phyloP scores from a whole-genome alignment of 2,888 invertebrate genomes.

The Pediacus dermestoides region DNA sequence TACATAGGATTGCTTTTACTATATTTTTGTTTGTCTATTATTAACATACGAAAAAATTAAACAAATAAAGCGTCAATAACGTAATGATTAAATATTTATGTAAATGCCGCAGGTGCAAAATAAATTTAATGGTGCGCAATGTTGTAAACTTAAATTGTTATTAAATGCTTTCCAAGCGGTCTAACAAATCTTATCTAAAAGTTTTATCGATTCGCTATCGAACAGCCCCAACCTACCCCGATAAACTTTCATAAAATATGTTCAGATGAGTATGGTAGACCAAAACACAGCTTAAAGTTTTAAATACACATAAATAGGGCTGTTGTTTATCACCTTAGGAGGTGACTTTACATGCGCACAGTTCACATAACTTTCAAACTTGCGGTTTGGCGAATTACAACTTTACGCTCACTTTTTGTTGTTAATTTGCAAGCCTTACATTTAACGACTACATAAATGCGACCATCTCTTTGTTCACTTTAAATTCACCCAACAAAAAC shows the following conservation, averaged over 20 bases:
- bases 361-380: constrained; percentile 31
- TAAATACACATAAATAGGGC: constrained; percentile 40
- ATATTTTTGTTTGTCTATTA: not conserved
- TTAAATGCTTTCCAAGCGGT: constrained; percentile 4
- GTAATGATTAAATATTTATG: not conserved
- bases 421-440: constrained; percentile 22
- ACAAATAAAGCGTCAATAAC: not conserved
- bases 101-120: not conserved
- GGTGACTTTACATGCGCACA: constrained; percentile 28
- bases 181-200: constrained; percentile 12
- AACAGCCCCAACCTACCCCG: constrained; percentile 9
- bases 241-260: constrained; percentile 27
- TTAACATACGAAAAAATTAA: not conserved
- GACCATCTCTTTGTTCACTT: not conserved
- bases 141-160: constrained; percentile 7
- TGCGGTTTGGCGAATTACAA: constrained; percentile 28
- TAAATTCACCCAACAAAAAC: too few relatives aligned
- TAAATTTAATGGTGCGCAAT: constrained; percentile 4
- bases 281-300: constrained; percentile 35
- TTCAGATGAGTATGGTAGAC: constrained; percentile 25
- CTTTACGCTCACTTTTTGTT: constrained; percentile 21
- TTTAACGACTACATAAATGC: constrained; percentile 6
- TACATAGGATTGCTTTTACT: not conserved
- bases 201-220: constrained; percentile 9
- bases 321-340: constrained; percentile 34